Evolutionary conservation across 2,797 vertebrate species (phyloP), one percentile per base, ranked within the genome.

Genomic region (Percopsis omiscomaycus): DNA sequence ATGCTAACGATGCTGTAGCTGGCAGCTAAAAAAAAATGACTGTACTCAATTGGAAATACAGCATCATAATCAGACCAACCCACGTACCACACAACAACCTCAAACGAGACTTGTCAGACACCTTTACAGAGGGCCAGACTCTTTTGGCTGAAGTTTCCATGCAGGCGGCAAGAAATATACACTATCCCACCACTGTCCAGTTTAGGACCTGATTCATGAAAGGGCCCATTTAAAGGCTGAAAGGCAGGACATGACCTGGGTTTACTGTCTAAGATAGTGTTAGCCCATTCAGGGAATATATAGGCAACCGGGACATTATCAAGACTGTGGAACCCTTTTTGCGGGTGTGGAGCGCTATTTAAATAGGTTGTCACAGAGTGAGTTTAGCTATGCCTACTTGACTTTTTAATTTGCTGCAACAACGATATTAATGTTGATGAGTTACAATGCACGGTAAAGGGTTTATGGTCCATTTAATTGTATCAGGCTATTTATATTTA

Each of bases 221-320:
- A 86, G 84, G 69, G 49, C 68, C 77, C 71, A 76, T 89, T 91
- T 86, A 88, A 75, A 84, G 64, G 55, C 53, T 68, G 11, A 12
- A 60, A 76, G 55, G 71, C 65, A 82, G 82, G 72, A 71, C 75
- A 69, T 84, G 80, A 89, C 79, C 83, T 84, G 81, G 68, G 71
- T 84, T 89, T 84, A 87, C 86, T 86, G 81, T 86, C 81, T 77
- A 37, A 55, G 67, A 56, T 70, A 55, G 66, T 74, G 62, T 78
- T 58, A 72, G 74, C 69, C 64, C 71, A 64, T 54, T 70, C 56
- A 68, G 52, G 67, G 70, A 61, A 66, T 59, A 47, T 27, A 57
- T 27, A 53, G 48, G 57, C 68, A 53, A 52, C 6, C 28, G 12
- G 71, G 72, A 68, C 45, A 53, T 45, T 50, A 50, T 3, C 54